A percentile compares a stretch with the other conserved stretches of the same genome.
Evolutionary conservation across 2,888 invertebrate species (phyloP).

Genomic region (Zelleria hepariella): DNA sequence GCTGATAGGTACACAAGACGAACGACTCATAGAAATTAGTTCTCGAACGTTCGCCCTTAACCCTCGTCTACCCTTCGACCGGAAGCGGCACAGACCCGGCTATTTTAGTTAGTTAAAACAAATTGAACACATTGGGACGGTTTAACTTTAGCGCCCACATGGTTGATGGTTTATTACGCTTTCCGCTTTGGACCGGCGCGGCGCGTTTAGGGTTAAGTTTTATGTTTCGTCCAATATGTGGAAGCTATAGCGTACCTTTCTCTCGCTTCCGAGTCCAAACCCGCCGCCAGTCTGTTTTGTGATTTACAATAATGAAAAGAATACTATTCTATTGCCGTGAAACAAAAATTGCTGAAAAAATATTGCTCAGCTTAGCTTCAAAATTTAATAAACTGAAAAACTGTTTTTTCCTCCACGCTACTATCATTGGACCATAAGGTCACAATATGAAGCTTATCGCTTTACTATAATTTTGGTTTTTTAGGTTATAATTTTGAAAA

Average conservation of each 20-base stretch:
- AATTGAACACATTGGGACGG: conserved; percentile 29
- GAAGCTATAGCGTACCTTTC: neutral
- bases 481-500: too few species aligned
- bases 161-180: conserved; percentile 37
- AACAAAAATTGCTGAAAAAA: too few species aligned
- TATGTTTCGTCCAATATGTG: conserved; percentile 12
- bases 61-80: conserved; percentile 20
- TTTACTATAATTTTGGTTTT: too few species aligned
- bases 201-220: conserved; percentile 27
- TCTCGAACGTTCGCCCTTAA: conserved; percentile 18
- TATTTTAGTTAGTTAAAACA: conserved; percentile 53
- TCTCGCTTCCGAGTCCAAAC: too few species aligned
- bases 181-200: conserved; percentile 27
- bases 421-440: too few species aligned
- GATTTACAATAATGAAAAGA: too few species aligned
- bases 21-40: neutral
- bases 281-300: too few species aligned
- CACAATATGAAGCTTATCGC: too few species aligned
- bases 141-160: conserved; percentile 24
- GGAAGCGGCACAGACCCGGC: conserved; percentile 28
- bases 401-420: too few species aligned
- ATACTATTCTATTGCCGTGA: too few species aligned
- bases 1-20: neutral
- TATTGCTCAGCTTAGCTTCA: too few species aligned
- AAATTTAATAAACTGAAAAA: too few species aligned